These are phyloP conservation scores for Spizaetus ornatus DNA, from an alignment of 2,113 vertebrate genomes.

Conservation along the genomic window DNA sequence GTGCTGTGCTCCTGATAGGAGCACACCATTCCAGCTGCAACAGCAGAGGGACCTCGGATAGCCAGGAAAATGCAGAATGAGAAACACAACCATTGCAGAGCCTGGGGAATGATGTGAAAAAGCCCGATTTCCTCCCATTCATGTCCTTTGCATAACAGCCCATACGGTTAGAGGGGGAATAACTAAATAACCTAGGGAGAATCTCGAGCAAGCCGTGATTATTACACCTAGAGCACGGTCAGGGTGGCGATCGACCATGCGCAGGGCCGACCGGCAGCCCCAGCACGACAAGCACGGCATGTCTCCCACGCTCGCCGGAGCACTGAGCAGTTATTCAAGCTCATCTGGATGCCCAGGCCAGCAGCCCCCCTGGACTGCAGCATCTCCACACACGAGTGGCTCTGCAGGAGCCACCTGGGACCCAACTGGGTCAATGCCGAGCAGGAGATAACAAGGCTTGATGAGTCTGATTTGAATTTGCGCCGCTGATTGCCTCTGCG, in stretches of 20 bases:
- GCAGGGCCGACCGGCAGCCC: background rate
- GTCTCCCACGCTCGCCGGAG: accelerated
- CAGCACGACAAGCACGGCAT: background rate
- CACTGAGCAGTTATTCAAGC: background rate
- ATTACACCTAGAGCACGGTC: background rate
- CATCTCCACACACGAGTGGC: background rate
- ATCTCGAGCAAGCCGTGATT: too few species aligned
- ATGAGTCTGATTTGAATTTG: background rate
- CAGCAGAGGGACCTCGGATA: background rate
- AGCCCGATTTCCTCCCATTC: background rate
- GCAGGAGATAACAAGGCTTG: background rate
- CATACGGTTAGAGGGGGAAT: background rate
- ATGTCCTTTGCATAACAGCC: background rate
- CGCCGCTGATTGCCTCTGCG: background rate
- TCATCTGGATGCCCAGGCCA: background rate
- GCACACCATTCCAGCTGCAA: background rate
- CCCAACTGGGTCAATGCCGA: background rate
- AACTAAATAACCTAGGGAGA: background rate
- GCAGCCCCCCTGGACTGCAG: background rate
- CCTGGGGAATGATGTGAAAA: background rate
- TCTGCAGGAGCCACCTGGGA: background rate
- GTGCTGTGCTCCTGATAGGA: too few species aligned
- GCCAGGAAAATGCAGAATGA: background rate
- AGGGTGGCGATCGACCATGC: accelerated
- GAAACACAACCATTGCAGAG: background rate